A percentile compares a stretch with the other conserved stretches of the same genome.
phyloP scores from a whole-genome alignment of 2,113 vertebrate genomes.

The Burhinus bistriatus region DNA sequence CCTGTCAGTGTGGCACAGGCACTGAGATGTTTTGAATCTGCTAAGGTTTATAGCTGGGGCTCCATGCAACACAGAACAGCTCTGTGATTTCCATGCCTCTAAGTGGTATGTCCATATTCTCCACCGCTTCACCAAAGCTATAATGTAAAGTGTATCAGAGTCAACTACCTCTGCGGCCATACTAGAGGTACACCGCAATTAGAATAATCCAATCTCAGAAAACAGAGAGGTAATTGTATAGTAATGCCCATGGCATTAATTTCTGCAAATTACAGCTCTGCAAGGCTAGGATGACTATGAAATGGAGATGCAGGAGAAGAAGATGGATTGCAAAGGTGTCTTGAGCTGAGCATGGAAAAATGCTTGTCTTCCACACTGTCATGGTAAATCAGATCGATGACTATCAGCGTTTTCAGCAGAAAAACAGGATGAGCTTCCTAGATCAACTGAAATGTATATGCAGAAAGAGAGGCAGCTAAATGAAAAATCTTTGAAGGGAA shows the following conservation, averaged over 20 bases:
- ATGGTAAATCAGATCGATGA: not conserved
- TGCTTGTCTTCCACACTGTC: not conserved
- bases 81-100: not conserved
- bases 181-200: not conserved
- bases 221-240: not conserved
- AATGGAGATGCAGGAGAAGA: not conserved
- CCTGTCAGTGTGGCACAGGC: not conserved
- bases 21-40: not conserved
- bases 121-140: not conserved
- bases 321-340: not conserved
- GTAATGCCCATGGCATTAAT: not conserved
- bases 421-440: not conserved
- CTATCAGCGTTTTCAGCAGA: not conserved
- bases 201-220: not conserved
- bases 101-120: not conserved
- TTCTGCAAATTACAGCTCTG: not conserved
- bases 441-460: not conserved
- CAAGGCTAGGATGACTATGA: not conserved
- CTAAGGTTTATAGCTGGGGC: not conserved
- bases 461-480: not conserved
- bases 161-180: not conserved
- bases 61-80: not conserved
- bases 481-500: constrained; percentile 7
- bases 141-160: not conserved
- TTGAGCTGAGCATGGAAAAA: not conserved